These are phyloP conservation scores for Lampris incognitus DNA, from an alignment of 2,113 vertebrate species.

Conservation along the genomic window DNA sequence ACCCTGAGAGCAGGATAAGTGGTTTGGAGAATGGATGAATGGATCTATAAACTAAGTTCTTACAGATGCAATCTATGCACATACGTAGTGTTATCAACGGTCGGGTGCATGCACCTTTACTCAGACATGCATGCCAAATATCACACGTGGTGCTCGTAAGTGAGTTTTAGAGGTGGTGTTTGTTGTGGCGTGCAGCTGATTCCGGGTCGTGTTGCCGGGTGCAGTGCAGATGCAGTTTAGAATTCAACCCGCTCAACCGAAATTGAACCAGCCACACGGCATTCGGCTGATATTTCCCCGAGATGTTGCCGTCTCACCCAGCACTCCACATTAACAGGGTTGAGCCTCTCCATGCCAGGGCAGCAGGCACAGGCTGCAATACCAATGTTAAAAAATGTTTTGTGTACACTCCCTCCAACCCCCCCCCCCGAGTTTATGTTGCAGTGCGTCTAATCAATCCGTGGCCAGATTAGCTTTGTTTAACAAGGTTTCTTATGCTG, in stretches of 20 bases:
- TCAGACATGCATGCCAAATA: neutral
- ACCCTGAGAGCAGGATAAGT: too few species aligned
- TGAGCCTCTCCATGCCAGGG: too few species aligned
- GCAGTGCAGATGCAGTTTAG: neutral
- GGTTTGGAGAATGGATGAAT: too few species aligned
- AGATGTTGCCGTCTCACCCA: too few species aligned
- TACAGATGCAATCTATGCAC: neutral
- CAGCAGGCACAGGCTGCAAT: too few species aligned
- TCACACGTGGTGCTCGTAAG: too few species aligned
- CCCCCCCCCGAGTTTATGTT: slow-evolving; percentile 9
- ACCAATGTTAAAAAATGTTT: neutral
- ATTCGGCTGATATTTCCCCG: too few species aligned
- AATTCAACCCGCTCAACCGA: neutral
- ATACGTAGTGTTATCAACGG: neutral
- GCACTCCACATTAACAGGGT: too few species aligned
- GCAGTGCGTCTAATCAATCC: slow-evolving; percentile 46
- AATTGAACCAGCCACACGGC: neutral
- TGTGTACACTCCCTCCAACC: slow-evolving; percentile 31
- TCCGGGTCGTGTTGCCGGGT: neutral
- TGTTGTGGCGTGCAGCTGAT: neutral
- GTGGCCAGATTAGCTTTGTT: slow-evolving; percentile 68
- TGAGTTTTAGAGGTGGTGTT: too few species aligned
- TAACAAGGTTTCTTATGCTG: slow-evolving; percentile 56
- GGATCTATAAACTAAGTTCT: neutral
- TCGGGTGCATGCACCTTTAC: neutral